Conservation (phyloP, 2,888 invertebrate species). For the Rosalia funebris region DNA sequence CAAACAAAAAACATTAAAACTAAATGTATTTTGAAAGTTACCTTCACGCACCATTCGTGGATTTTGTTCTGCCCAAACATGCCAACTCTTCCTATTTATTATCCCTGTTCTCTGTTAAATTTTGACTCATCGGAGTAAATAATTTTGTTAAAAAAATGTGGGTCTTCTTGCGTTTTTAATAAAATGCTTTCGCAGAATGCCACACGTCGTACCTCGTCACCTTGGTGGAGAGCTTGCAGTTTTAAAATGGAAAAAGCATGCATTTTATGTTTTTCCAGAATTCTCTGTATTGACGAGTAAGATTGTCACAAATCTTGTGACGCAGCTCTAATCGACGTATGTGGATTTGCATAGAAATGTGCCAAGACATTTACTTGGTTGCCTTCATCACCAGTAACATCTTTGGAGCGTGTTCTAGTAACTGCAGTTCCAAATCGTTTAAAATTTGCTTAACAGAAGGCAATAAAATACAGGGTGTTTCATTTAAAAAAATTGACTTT, state of each 20-base stretch:
- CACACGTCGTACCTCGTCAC: not conserved
- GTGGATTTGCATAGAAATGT: no score
- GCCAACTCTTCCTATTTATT: not conserved
- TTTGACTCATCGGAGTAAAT: not conserved
- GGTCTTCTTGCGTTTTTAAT: not conserved
- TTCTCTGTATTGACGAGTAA: no score
- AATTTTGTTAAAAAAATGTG: not conserved
- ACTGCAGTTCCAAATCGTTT: not conserved
- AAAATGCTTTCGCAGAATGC: not conserved
- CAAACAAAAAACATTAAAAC: slow-evolving; percentile 4
- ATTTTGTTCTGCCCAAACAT: not conserved
- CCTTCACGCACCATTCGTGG: not conserved
- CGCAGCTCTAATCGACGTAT: no score
- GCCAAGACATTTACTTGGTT: no score
- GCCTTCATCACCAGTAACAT: no score
- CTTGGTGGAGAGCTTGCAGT: not conserved
- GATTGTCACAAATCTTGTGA: no score
- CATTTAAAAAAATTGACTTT: slow-evolving; percentile 1
- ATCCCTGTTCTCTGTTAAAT: not conserved
- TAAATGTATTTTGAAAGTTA: not conserved
- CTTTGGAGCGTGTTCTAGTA: no score
- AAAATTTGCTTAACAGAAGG: not conserved
- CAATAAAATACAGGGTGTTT: slow-evolving; percentile 4
- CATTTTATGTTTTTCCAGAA: no score
- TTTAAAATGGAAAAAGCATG: not conserved